A percentile compares a stretch with the other conserved stretches of the same genome.
Evolutionary conservation across 64 coral and sea anemone species (phyloP).

Genomic region (Actinia equina): DNA sequence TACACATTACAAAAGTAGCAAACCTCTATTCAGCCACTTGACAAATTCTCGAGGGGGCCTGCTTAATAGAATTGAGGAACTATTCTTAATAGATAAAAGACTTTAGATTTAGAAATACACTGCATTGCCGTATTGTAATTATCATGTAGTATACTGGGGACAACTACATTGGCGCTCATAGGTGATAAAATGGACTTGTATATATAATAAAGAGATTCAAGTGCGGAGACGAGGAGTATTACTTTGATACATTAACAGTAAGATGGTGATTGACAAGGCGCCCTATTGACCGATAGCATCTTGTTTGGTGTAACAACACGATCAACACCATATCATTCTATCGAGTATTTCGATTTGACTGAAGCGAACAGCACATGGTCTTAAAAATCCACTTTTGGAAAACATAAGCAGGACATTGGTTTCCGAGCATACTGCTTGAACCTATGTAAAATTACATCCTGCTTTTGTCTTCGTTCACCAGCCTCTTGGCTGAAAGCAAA

Average conservation of each 20-base stretch:
- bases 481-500: neutral
- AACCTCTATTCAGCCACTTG: too few species aligned
- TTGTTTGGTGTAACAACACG: neutral
- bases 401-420: neutral
- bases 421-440: neutral
- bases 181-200: neutral
- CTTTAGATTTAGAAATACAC: too few species aligned
- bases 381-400: neutral
- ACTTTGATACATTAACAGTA: neutral
- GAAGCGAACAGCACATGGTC: constrained; percentile 2
- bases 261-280: constrained; percentile 8
- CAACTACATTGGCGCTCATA: too few species aligned
- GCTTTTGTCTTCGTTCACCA: neutral
- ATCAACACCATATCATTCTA: neutral
- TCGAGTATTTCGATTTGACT: neutral
- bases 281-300: constrained; percentile 22
- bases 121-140: too few species aligned
- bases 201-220: neutral
- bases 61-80: too few species aligned
- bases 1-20: too few species aligned
- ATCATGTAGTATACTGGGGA: too few species aligned
- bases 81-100: too few species aligned
- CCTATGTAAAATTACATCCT: neutral
- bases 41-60: too few species aligned
- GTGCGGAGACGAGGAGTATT: neutral